These are phyloP conservation scores for Oryzias sinensis DNA, from an alignment of 2,797 vertebrate genomes.

Conservation along the genomic window DNA sequence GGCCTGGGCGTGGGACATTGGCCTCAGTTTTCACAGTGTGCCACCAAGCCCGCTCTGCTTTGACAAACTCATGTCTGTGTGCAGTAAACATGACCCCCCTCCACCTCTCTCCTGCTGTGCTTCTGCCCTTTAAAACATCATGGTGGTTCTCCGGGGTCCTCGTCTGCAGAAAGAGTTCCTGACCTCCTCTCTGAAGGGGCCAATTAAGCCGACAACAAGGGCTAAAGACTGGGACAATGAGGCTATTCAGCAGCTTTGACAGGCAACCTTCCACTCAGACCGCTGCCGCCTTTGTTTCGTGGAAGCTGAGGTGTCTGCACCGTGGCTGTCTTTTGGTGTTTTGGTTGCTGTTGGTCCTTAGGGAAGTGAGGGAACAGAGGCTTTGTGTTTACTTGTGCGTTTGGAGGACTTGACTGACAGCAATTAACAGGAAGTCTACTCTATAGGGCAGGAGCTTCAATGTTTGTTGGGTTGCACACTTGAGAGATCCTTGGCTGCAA, in stretches of 20 bases:
- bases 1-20: neutral
- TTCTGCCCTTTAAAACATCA: conserved; percentile 15
- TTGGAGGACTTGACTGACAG: conserved; percentile 62
- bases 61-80: conserved; percentile 28
- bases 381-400: conserved; percentile 61
- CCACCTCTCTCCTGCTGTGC: conserved; percentile 17
- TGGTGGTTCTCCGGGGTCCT: conserved; percentile 17
- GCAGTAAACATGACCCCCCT: conserved; percentile 45
- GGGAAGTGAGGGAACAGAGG: conserved; percentile 20
- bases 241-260: conserved; percentile 44
- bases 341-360: conserved; percentile 29
- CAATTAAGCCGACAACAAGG: conserved; percentile 59
- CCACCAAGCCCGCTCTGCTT: conserved; percentile 9
- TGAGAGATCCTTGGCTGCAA: conserved; percentile 3
- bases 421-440: conserved; percentile 53
- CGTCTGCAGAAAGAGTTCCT: conserved; percentile 35
- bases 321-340: conserved; percentile 14
- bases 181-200: conserved; percentile 45
- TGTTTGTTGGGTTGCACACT: conserved; percentile 1
- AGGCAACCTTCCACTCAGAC: conserved; percentile 43
- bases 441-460: conserved; percentile 33
- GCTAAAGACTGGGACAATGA: conserved; percentile 50
- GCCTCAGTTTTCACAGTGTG: conserved; percentile 4
- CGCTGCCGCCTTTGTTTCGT: conserved; percentile 45
- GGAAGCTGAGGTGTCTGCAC: conserved; percentile 33